Percentiles rank a stretch among this genome's conserved stretches.
Evolutionary conservation across 2,888 invertebrate genomes (phyloP).

Genomic region (Eumerus sabulonum): DNA sequence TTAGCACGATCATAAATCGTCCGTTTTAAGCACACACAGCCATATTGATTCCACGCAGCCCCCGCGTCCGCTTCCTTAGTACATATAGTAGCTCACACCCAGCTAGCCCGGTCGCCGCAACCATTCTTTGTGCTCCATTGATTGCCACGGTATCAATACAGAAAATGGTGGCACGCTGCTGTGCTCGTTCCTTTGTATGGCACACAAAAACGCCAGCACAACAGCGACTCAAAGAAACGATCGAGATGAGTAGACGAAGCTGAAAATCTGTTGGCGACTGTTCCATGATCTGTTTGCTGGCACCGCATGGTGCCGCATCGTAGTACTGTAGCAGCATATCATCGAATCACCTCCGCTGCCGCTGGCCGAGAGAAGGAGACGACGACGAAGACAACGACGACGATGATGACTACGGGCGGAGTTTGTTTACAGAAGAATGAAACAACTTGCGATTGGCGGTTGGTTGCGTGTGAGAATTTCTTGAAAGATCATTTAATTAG

Average conservation of each 20-base stretch:
- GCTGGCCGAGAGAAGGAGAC: neutral
- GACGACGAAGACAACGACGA: conserved; percentile 12
- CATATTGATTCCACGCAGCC: conserved; percentile 50
- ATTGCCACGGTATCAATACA: conserved; percentile 21
- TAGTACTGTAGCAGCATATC: neutral
- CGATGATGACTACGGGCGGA: conserved; percentile 49
- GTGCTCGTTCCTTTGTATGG: conserved; percentile 39
- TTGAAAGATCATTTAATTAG: conserved; percentile 68
- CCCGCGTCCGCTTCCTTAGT: conserved; percentile 5
- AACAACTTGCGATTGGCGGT: conserved; percentile 67
- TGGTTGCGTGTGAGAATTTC: conserved; percentile 68
- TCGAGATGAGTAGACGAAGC: conserved; percentile 2
- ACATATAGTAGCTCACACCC: neutral
- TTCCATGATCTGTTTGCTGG: conserved; percentile 60
- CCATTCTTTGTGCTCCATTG: conserved; percentile 9
- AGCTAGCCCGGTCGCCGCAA: too few relatives aligned
- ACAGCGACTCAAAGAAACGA: conserved; percentile 19
- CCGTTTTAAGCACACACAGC: conserved; percentile 61
- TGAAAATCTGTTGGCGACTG: conserved; percentile 56
- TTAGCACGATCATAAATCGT: conserved; percentile 61
- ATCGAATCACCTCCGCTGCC: neutral
- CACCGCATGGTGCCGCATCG: conserved; percentile 23
- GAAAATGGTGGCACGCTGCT: conserved; percentile 35
- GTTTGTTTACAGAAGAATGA: conserved; percentile 63
- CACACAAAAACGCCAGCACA: conserved; percentile 23